Evolutionary conservation across 1,140 invertebrate genomes (phyloP).

Genomic region (Drosophila sechellia): DNA sequence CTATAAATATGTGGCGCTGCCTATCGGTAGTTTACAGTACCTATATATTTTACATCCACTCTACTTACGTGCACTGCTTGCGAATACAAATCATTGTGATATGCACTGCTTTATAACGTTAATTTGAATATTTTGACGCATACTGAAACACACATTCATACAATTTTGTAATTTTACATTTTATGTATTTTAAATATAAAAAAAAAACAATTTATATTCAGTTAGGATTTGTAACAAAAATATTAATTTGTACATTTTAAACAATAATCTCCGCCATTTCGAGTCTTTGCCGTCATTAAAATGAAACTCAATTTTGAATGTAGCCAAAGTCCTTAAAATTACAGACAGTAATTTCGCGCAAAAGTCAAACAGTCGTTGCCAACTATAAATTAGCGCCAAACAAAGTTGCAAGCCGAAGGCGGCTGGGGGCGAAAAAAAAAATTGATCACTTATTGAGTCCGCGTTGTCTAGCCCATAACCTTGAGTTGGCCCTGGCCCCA

Average conservation of each 20-base stretch:
- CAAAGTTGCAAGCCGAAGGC: conserved; percentile 40
- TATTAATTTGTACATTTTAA: no score
- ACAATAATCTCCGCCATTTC: no score
- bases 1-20: not conserved
- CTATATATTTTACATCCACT: not conserved
- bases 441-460: conserved; percentile 21
- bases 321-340: conserved; percentile 16
- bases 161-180: no score
- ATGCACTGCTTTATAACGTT: not conserved
- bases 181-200: not conserved
- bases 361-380: conserved; percentile 17
- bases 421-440: conserved; percentile 14
- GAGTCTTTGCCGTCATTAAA: not conserved
- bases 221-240: no score
- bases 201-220: not conserved
- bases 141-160: no score
- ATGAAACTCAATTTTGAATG: conserved; percentile 1
- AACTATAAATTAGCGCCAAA: conserved; percentile 68
- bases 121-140: not conserved
- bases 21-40: not conserved
- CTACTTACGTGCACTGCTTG: not conserved
- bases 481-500: conserved; percentile 49
- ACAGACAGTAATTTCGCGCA: conserved; percentile 40
- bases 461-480: conserved; percentile 63
- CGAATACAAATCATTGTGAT: no score